Percentiles rank a stretch among this genome's conserved stretches.
Evolutionary conservation across 2,797 vertebrate genomes (phyloP).

Genomic region (Notamacropus eugenii): DNA sequence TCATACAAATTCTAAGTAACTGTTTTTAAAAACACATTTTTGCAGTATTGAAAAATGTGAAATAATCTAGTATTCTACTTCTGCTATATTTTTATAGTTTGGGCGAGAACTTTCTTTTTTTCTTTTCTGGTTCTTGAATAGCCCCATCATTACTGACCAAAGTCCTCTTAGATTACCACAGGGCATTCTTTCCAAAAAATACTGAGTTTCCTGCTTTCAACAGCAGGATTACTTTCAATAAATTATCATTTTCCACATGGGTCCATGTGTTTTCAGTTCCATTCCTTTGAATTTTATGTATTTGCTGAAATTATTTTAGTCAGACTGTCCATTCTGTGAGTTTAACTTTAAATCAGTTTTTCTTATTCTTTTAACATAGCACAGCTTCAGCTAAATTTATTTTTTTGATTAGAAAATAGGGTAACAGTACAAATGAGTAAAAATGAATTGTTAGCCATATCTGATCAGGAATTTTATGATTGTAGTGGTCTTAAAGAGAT

Average conservation of each 20-base stretch:
- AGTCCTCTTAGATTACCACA: background rate
- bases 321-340: slow-evolving; percentile 33
- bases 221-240: background rate
- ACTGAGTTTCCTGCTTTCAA: slow-evolving; percentile 11
- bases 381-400: background rate
- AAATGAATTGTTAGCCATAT: background rate
- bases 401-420: slow-evolving; percentile 19
- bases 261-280: background rate
- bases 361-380: slow-evolving; percentile 41
- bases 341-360: slow-evolving; percentile 30
- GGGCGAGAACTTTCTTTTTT: background rate
- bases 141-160: background rate
- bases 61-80: background rate
- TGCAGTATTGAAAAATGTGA: background rate
- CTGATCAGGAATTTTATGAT: slow-evolving; percentile 44
- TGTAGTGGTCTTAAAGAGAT: slow-evolving; percentile 15
- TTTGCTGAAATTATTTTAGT: slow-evolving; percentile 17
- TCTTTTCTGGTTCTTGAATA: background rate
- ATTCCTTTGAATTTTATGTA: slow-evolving; percentile 24
- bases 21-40: background rate
- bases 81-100: background rate
- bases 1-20: background rate
- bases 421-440: background rate
- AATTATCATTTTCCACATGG: background rate
- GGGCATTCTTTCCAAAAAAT: background rate